A percentile compares a stretch with the other conserved stretches of the same genome.
Conservation (phyloP, 2,797 vertebrate genomes). For the Myotis myotis region DNA sequence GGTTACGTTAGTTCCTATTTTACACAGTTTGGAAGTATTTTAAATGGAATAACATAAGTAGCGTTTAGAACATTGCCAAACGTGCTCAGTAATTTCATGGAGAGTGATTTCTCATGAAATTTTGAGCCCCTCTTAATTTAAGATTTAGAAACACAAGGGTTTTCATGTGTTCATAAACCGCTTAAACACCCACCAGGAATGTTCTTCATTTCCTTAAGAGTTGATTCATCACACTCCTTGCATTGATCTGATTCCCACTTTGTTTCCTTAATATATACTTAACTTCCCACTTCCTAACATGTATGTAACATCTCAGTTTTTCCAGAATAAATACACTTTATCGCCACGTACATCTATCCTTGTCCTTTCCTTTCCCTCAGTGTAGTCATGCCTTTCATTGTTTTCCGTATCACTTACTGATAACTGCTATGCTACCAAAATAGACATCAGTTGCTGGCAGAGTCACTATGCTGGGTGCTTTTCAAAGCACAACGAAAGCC, state of each 20-base stretch:
- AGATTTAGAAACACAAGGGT: conserved; percentile 7
- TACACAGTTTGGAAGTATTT: background rate
- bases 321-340: background rate
- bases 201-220: conserved; percentile 47
- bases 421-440: conserved; percentile 25
- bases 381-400: background rate
- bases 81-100: background rate
- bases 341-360: background rate
- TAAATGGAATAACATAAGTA: background rate
- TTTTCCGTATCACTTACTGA: conserved; percentile 25
- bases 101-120: conserved; percentile 49
- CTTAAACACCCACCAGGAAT: conserved; percentile 3
- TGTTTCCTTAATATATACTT: conserved; percentile 30
- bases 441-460: background rate
- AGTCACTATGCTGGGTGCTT: background rate
- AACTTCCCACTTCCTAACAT: background rate
- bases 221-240: conserved; percentile 45
- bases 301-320: conserved; percentile 24
- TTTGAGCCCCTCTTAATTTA: conserved; percentile 50
- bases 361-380: background rate
- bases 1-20: background rate
- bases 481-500: conserved; percentile 18
- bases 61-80: conserved; percentile 3
- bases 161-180: background rate
- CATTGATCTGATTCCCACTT: conserved; percentile 1